Percentiles rank a stretch among this genome's conserved stretches.
These are phyloP conservation scores for Cisticola juncidis DNA, from an alignment of 2,113 vertebrate species.

Conservation along the genomic window DNA sequence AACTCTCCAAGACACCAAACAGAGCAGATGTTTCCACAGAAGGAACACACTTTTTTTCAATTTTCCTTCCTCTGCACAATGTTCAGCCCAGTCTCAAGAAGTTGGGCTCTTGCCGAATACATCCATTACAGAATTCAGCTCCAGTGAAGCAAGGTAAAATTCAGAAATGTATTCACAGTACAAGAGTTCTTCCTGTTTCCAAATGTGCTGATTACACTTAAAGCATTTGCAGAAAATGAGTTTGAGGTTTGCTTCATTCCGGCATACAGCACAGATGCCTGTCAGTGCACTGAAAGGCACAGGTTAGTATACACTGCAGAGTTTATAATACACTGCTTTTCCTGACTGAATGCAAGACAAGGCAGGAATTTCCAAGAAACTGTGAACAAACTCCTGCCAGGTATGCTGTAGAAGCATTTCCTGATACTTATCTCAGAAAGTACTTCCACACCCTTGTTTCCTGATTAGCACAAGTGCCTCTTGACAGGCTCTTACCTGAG, in stretches of 20 bases:
- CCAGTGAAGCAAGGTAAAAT: not conserved
- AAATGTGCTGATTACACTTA: not conserved
- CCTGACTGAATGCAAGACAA: not conserved
- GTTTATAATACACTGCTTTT: not conserved
- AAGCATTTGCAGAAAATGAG: not conserved
- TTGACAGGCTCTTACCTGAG: not conserved
- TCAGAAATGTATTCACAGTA: not conserved
- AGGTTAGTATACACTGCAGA: not conserved
- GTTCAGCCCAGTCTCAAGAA: not conserved
- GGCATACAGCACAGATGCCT: not conserved
- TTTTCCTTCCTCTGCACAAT: not conserved
- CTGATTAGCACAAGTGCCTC: not conserved
- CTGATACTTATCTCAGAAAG: not conserved
- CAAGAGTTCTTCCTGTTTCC: not conserved
- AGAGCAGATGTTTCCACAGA: not conserved
- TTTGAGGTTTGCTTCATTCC: not conserved
- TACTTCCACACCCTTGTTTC: not conserved
- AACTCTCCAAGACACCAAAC: not conserved
- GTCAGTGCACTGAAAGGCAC: not conserved
- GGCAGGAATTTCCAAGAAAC: constrained; percentile 3
- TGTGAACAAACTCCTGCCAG: not conserved
- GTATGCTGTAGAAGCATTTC: not conserved
- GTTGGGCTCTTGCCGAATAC: not conserved
- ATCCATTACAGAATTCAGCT: not conserved
- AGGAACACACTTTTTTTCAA: not conserved